phyloP scores from a whole-genome alignment of 2,113 vertebrate species.

The Ciconia boyciana region DNA sequence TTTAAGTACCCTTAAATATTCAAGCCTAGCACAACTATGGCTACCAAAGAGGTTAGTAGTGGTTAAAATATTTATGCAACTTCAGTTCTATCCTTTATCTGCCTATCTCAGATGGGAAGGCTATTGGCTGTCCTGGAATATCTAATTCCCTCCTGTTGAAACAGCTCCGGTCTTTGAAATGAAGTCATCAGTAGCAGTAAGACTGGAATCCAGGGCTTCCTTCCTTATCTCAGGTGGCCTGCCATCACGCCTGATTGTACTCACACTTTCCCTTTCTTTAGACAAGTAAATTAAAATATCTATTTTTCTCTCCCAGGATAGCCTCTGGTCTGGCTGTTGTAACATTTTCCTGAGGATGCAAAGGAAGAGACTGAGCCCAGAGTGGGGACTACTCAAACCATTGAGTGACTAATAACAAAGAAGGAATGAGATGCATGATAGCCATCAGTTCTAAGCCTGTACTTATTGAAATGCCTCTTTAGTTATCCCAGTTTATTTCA shows the following conservation, averaged over 20 bases:
- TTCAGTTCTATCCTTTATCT: not conserved
- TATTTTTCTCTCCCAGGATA: not conserved
- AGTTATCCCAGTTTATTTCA: not conserved
- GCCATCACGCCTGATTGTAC: not conserved
- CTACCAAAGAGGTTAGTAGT: not conserved
- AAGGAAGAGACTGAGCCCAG: not conserved
- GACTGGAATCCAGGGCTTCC: not conserved
- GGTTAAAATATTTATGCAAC: not conserved
- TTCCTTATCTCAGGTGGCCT: not conserved
- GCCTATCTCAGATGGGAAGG: not conserved
- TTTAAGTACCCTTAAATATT: not conserved
- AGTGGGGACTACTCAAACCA: not conserved
- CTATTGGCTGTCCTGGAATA: not conserved
- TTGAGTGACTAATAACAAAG: not conserved
- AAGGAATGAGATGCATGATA: not conserved
- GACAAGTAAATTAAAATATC: not conserved
- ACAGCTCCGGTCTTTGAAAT: not conserved
- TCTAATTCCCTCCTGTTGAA: not conserved
- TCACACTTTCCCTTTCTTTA: not conserved
- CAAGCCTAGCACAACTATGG: not conserved
- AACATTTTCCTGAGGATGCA: not conserved
- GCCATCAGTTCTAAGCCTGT: not conserved
- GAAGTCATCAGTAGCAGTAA: not conserved
- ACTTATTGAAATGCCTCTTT: not conserved
- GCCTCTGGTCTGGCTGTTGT: not conserved